A percentile compares a stretch with the other conserved stretches of the same genome.
phyloP scores from a whole-genome alignment of 2,797 vertebrate species.

The Yasuhikotakia modesta region DNA sequence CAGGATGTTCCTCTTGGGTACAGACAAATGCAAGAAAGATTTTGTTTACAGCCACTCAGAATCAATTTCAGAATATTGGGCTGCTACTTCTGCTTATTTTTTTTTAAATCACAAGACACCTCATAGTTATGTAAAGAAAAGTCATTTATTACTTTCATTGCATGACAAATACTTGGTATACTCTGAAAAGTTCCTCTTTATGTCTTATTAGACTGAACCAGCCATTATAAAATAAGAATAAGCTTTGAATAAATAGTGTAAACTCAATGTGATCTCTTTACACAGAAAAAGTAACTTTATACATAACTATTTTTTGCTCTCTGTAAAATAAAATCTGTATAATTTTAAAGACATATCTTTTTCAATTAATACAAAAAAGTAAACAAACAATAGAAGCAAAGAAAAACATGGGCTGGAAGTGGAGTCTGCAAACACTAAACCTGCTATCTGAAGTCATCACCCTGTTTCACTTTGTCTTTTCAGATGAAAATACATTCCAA shows the following conservation, averaged over 20 bases:
- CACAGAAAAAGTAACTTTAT: slow-evolving; percentile 76
- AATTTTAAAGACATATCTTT: slow-evolving; percentile 66
- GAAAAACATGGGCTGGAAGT: slow-evolving; percentile 61
- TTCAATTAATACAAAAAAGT: slow-evolving; percentile 71
- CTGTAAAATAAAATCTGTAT: slow-evolving; percentile 85
- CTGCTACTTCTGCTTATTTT: not conserved
- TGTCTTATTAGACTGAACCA: slow-evolving; percentile 81
- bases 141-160: slow-evolving; percentile 81
- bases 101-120: not conserved
- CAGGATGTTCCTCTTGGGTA: not conserved
- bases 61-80: not conserved
- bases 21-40: not conserved
- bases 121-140: slow-evolving; percentile 72
- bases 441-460: slow-evolving; percentile 8
- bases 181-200: slow-evolving; percentile 70
- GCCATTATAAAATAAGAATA: slow-evolving; percentile 94
- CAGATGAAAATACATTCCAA: slow-evolving; percentile 12
- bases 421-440: slow-evolving; percentile 5
- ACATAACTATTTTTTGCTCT: slow-evolving; percentile 73
- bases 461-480: not conserved
- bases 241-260: slow-evolving; percentile 87
- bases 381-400: slow-evolving; percentile 65
- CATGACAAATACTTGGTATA: slow-evolving; percentile 80
- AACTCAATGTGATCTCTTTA: slow-evolving; percentile 75
- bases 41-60: not conserved